A percentile compares a stretch with the other conserved stretches of the same genome.
Evolutionary conservation across 2,797 vertebrate species (phyloP).

Genomic region (Lithobates pipiens): DNA sequence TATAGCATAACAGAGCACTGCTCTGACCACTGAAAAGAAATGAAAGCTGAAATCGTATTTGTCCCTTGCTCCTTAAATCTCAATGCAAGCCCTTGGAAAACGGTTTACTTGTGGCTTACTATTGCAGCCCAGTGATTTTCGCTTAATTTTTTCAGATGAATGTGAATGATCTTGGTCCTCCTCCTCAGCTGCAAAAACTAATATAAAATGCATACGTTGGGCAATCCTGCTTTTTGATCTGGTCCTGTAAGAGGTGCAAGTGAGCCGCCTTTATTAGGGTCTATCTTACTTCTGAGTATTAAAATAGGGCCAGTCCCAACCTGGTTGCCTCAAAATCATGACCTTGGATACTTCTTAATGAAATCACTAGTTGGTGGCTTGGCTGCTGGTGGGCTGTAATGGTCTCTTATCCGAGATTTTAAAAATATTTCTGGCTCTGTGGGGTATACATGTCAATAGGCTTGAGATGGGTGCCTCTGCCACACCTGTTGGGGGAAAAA

Average conservation of each 20-base stretch:
- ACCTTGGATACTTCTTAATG: not conserved
- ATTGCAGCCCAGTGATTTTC: not conserved
- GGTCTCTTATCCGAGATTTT: constrained; percentile 85
- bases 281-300: not conserved
- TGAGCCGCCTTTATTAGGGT: not conserved
- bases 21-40: not conserved
- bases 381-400: constrained; percentile 61
- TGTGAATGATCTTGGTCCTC: no score
- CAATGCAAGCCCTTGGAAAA: no score
- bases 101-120: not conserved
- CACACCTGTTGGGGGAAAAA: constrained; percentile 79
- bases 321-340: not conserved
- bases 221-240: not conserved
- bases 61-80: not conserved
- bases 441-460: constrained; percentile 89
- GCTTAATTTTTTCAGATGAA: not conserved
- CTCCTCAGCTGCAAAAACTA: no score
- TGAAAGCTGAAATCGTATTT: not conserved
- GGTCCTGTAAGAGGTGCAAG: not conserved
- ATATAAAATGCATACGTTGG: not conserved
- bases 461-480: constrained; percentile 88
- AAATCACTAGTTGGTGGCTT: constrained; percentile 49
- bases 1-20: not conserved
- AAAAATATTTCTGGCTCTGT: constrained; percentile 90
- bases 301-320: not conserved